Conservation (phyloP, 1,140 invertebrate genomes). For the Drosophila kikkawai region DNA sequence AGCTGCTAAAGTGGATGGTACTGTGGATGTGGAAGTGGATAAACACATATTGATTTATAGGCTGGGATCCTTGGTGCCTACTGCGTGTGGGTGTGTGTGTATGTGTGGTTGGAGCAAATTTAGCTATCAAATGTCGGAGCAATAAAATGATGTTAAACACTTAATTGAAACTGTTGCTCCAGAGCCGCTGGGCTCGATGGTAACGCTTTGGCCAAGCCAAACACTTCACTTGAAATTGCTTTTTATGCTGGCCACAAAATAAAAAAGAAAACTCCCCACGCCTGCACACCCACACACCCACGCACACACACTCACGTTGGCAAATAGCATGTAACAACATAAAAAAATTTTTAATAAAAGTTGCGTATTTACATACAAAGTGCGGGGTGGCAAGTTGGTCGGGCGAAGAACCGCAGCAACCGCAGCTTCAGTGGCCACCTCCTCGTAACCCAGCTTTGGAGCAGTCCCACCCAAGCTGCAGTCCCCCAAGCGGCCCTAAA, state of each 20-base stretch:
- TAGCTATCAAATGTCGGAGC: slow-evolving; percentile 75
- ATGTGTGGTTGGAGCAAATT: slow-evolving; percentile 34
- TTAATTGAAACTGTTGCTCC: slow-evolving; percentile 81
- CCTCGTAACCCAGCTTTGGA: neutral
- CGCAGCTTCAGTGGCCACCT: slow-evolving; percentile 47
- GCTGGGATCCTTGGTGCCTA: slow-evolving; percentile 25
- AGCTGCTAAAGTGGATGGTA: slow-evolving; percentile 17
- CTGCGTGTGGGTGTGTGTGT: neutral
- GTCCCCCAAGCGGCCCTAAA: slow-evolving; percentile 65
- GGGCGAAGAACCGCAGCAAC: slow-evolving; percentile 51
- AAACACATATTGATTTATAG: slow-evolving; percentile 75
- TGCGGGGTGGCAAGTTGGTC: slow-evolving; percentile 32
- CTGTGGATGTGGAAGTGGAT: slow-evolving; percentile 22
- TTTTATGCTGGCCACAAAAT: slow-evolving; percentile 63
- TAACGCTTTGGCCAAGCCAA: slow-evolving; percentile 29
- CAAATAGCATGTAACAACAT: slow-evolving; percentile 60
- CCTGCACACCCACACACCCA: slow-evolving; percentile 1
- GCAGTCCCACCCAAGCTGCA: slow-evolving; percentile 2
- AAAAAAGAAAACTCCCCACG: slow-evolving; percentile 29
- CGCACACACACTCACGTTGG: neutral
- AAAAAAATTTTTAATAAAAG: slow-evolving; percentile 77
- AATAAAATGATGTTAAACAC: slow-evolving; percentile 79
- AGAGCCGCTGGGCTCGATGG: slow-evolving; percentile 8
- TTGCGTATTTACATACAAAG: slow-evolving; percentile 80
- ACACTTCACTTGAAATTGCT: slow-evolving; percentile 67